Conservation (phyloP, 1,140 invertebrate species). For the Macrobrachium rosenbergii region DNA sequence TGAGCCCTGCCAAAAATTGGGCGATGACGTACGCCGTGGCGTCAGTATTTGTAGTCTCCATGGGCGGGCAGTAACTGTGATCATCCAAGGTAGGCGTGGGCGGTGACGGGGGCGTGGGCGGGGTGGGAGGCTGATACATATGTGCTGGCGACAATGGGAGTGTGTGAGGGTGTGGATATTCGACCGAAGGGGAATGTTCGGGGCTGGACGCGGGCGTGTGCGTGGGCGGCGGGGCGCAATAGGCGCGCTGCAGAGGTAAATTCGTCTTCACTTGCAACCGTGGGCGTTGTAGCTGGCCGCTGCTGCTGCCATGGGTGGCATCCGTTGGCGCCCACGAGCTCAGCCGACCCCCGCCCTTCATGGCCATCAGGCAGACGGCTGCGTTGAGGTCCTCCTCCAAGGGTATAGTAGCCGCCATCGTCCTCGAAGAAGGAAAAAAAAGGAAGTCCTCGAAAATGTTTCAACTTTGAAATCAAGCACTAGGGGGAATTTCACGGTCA, state of each 20-base stretch:
- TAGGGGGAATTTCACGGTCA: constrained; percentile 23
- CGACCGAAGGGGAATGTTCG: constrained; percentile 52
- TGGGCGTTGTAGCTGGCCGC: constrained; percentile 55
- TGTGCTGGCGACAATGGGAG: constrained; percentile 46
- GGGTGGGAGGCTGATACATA: constrained; percentile 56
- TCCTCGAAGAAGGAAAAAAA: constrained; percentile 28
- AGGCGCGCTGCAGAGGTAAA: constrained; percentile 41
- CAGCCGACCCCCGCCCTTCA: constrained; percentile 47
- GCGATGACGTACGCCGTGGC: constrained; percentile 72
- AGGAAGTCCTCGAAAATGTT: constrained; percentile 1
- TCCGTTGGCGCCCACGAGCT: constrained; percentile 49
- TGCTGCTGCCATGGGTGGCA: constrained; percentile 31
- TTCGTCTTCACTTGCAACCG: constrained; percentile 55
- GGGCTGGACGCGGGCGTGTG: constrained; percentile 57
- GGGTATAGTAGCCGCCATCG: constrained; percentile 41
- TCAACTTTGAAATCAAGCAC: constrained; percentile 4
- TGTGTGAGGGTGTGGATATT: constrained; percentile 42
- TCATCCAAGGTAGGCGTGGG: constrained; percentile 41
- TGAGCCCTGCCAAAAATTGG: constrained; percentile 76
- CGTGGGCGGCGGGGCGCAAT: constrained; percentile 51
- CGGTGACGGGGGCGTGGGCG: constrained; percentile 54
- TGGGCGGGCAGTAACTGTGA: constrained; percentile 41
- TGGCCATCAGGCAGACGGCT: constrained; percentile 49
- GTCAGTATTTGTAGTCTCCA: constrained; percentile 54
- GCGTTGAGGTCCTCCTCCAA: constrained; percentile 53